These are phyloP conservation scores for Aphelenchoides bicaudatus DNA, from an alignment of 2,888 invertebrate species.

Conservation along the genomic window DNA sequence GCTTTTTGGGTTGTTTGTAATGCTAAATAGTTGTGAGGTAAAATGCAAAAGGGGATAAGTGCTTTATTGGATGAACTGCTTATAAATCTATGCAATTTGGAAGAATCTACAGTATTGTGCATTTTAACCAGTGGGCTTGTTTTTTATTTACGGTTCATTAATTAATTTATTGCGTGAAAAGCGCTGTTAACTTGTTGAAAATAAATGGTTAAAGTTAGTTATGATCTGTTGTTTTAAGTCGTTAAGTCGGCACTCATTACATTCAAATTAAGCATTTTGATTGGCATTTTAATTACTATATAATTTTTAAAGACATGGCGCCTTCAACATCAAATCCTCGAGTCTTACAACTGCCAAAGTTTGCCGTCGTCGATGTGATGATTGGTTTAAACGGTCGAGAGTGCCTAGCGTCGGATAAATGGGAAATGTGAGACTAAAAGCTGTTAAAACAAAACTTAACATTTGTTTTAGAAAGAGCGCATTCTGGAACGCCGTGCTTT, in stretches of 20 bases:
- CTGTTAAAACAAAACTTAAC: too few species aligned
- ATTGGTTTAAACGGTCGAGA: slow-evolving; percentile 19
- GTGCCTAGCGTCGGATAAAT: background rate
- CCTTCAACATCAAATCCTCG: slow-evolving; percentile 3
- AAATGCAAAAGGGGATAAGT: too few species aligned
- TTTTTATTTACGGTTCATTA: too few species aligned
- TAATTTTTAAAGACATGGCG: background rate
- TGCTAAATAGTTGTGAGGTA: background rate
- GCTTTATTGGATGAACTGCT: too few species aligned
- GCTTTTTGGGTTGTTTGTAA: background rate
- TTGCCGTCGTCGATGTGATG: slow-evolving; percentile 21
- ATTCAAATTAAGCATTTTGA: background rate
- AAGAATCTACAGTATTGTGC: too few species aligned
- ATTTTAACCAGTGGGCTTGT: too few species aligned
- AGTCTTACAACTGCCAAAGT: slow-evolving; percentile 19
- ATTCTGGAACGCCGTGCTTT: slow-evolving; percentile 11
- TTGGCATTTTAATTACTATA: background rate
- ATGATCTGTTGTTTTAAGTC: background rate
- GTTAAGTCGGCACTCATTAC: background rate
- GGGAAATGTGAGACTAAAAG: slow-evolving; percentile 13
- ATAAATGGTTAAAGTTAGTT: too few species aligned
- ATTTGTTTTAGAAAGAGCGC: too few species aligned
- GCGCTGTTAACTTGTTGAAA: too few species aligned
- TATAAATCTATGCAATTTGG: too few species aligned
- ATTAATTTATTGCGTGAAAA: too few species aligned